phyloP scores from a whole-genome alignment of 1,140 invertebrate species.

The Cydia strobilella region DNA sequence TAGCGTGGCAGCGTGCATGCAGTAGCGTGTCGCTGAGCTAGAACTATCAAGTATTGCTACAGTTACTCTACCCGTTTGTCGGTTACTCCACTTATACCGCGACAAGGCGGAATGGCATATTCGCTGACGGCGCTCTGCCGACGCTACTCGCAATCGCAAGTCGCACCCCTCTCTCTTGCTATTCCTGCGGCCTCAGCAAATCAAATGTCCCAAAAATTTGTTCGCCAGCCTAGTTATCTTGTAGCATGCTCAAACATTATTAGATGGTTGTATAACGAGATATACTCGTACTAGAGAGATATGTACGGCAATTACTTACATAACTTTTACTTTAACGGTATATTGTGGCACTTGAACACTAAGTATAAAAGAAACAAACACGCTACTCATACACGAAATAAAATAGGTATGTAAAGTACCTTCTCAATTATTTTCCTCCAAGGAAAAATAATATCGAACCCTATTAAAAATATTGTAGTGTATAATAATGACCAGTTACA shows the following conservation, averaged over 20 bases:
- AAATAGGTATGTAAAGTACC: not conserved
- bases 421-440: not conserved
- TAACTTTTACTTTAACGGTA: conserved; percentile 40
- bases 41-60: not conserved
- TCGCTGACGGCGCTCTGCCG: conserved; percentile 44
- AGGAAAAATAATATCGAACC: not conserved
- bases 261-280: not conserved
- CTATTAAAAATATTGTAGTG: no score
- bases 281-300: not conserved
- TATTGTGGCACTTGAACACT: conserved; percentile 44
- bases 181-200: conserved; percentile 42
- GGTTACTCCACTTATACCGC: conserved; percentile 34
- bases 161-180: conserved; percentile 44
- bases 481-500: not conserved
- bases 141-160: conserved; percentile 3
- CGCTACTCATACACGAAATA: not conserved
- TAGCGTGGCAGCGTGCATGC: not conserved
- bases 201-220: conserved; percentile 37
- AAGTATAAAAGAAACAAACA: conserved; percentile 33
- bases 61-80: not conserved
- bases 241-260: conserved; percentile 1
- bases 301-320: not conserved
- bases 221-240: conserved; percentile 44
- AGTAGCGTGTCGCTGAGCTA: no score
- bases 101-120: conserved; percentile 41